These are phyloP conservation scores for Sebastes reedi DNA, from an alignment of 2,797 vertebrate species.

Conservation along the genomic window DNA sequence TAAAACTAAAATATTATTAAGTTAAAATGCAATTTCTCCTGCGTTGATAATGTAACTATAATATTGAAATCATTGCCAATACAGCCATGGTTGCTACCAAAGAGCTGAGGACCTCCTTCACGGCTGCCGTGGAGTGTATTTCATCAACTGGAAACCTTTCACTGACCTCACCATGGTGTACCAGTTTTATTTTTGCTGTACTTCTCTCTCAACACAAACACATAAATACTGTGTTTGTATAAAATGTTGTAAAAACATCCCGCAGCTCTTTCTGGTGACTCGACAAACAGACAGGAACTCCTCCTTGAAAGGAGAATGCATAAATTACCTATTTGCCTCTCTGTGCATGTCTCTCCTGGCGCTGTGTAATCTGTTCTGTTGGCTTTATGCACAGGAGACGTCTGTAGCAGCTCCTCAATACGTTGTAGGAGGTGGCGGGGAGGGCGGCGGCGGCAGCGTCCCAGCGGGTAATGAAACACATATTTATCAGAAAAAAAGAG, in stretches of 20 bases:
- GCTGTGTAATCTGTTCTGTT: neutral
- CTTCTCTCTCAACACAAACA: neutral
- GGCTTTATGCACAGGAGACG: neutral
- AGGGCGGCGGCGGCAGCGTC: neutral
- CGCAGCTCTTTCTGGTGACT: neutral
- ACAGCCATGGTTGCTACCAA: too few species aligned
- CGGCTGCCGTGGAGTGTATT: too few species aligned
- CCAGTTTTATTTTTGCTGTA: neutral
- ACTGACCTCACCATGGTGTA: neutral
- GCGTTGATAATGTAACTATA: too few species aligned
- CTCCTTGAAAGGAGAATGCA: neutral
- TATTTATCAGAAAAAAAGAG: conserved; percentile 35
- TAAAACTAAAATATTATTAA: too few species aligned
- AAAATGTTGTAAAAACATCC: neutral
- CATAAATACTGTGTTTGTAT: neutral
- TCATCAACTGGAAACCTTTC: neutral
- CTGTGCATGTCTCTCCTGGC: neutral
- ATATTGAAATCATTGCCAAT: too few species aligned
- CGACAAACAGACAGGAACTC: neutral
- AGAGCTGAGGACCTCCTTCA: too few species aligned
- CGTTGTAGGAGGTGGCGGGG: neutral
- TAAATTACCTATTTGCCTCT: conserved; percentile 16
- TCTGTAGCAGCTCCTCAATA: neutral
- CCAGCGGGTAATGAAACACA: conserved; percentile 42
- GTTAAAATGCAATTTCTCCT: too few species aligned